These are phyloP conservation scores for Brenthis ino DNA, from an alignment of 2,888 invertebrate genomes.

Conservation along the genomic window DNA sequence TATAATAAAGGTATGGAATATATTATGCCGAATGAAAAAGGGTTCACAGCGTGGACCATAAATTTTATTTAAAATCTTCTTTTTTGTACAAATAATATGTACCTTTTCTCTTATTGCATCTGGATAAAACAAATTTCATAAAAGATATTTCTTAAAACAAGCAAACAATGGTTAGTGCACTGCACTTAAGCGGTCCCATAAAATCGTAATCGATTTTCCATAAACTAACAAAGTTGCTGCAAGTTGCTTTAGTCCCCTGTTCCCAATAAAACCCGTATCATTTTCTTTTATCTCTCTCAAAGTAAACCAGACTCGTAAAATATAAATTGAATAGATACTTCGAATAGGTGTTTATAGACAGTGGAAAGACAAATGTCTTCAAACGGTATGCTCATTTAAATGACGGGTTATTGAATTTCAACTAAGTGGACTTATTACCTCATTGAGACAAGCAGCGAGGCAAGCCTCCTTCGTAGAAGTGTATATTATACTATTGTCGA, in stretches of 20 bases:
- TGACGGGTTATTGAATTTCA: slow-evolving; percentile 46
- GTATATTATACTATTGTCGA: slow-evolving; percentile 95
- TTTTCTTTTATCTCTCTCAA: slow-evolving; percentile 58
- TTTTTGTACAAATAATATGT: neutral
- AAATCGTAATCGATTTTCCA: slow-evolving; percentile 35
- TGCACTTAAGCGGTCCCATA: slow-evolving; percentile 29
- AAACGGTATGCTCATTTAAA: slow-evolving; percentile 44
- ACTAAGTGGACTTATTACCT: slow-evolving; percentile 77
- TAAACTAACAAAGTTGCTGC: slow-evolving; percentile 40
- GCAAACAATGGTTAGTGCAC: slow-evolving; percentile 21
- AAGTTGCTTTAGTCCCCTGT: slow-evolving; percentile 23
- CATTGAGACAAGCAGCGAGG: slow-evolving; percentile 94
- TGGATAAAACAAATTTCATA: neutral
- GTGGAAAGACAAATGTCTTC: slow-evolving; percentile 48
- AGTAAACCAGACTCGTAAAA: slow-evolving; percentile 69
- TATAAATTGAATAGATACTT: slow-evolving; percentile 74
- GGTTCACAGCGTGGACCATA: slow-evolving; percentile 17
- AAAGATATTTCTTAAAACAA: slow-evolving; percentile 3
- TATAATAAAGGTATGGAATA: neutral
- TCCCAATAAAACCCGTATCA: slow-evolving; percentile 51
- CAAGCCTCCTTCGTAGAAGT: slow-evolving; percentile 97
- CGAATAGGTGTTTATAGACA: slow-evolving; percentile 50
- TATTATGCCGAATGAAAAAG: slow-evolving; percentile 11
- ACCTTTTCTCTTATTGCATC: neutral
- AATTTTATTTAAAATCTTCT: slow-evolving; percentile 1